Evolutionary conservation across 2,888 invertebrate species (phyloP).

Genomic region (Drymonia ruficornis): DNA sequence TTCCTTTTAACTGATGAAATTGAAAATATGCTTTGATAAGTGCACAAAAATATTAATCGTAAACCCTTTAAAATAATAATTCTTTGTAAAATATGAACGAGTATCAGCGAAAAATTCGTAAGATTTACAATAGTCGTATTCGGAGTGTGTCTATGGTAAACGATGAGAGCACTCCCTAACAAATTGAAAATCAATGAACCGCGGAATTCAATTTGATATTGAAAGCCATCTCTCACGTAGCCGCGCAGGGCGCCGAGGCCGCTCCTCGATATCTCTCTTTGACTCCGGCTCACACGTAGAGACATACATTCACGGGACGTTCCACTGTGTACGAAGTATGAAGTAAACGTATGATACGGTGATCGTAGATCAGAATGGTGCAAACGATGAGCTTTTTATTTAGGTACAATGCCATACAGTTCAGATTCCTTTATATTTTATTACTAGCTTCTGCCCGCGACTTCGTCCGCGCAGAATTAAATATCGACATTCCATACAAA

Average conservation of each 20-base stretch:
- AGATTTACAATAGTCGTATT: constrained; percentile 73
- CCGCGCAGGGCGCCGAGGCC: constrained; percentile 60
- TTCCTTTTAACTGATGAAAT: constrained; percentile 41
- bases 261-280: constrained; percentile 71
- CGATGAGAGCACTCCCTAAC: constrained; percentile 76
- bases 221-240: constrained; percentile 83
- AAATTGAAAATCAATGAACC: constrained; percentile 87
- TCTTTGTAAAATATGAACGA: constrained; percentile 12
- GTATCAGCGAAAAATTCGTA: constrained; percentile 45
- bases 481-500: too few relatives aligned
- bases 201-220: constrained; percentile 88
- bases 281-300: constrained; percentile 71
- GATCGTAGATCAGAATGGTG: constrained; percentile 38
- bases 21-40: constrained; percentile 14
- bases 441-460: too few relatives aligned
- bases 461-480: too few relatives aligned
- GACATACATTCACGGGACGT: constrained; percentile 58
- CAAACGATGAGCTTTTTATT: constrained; percentile 14
- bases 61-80: not conserved
- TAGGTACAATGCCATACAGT: not conserved
- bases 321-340: constrained; percentile 39
- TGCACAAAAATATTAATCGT: not conserved
- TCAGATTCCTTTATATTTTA: not conserved
- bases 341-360: constrained; percentile 36
- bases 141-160: constrained; percentile 73